Conservation (phyloP, 2,888 invertebrate species). For the Pyrocoelia pectoralis region DNA sequence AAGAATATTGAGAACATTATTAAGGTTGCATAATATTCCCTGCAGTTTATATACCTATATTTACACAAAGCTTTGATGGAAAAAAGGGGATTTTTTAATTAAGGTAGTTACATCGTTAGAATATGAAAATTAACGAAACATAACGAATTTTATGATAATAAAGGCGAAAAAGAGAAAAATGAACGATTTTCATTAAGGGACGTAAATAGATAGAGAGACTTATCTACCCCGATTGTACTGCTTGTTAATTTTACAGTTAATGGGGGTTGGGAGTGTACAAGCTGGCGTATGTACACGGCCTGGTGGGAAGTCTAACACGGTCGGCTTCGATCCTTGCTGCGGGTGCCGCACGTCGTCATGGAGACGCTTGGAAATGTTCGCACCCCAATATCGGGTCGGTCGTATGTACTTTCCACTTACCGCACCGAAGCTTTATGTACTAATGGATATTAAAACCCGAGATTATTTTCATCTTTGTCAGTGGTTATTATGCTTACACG, state of each 20-base stretch:
- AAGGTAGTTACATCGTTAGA: background rate
- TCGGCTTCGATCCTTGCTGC: conserved; percentile 59
- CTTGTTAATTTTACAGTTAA: conserved; percentile 37
- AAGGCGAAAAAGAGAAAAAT: background rate
- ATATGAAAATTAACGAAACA: background rate
- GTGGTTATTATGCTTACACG: background rate
- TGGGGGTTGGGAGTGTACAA: conserved; percentile 53
- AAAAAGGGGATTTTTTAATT: too few species aligned
- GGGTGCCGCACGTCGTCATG: conserved; percentile 56
- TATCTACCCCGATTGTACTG: conserved; percentile 23
- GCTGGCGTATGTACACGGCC: conserved; percentile 60
- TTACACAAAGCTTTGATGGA: too few species aligned
- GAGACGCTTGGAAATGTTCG: conserved; percentile 44
- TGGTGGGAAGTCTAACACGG: conserved; percentile 62
- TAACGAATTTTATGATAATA: background rate
- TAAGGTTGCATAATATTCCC: too few species aligned
- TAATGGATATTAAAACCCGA: conserved; percentile 34
- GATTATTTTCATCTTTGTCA: background rate
- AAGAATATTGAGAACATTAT: too few species aligned
- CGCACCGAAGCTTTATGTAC: conserved; percentile 33
- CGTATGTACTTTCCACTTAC: conserved; percentile 37
- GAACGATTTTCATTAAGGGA: background rate
- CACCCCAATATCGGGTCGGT: conserved; percentile 30
- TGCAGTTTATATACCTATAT: too few species aligned
- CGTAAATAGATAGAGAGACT: background rate